Conservation (phyloP, 2,113 vertebrate species). For the Hypocryptadius cinnamomeus region DNA sequence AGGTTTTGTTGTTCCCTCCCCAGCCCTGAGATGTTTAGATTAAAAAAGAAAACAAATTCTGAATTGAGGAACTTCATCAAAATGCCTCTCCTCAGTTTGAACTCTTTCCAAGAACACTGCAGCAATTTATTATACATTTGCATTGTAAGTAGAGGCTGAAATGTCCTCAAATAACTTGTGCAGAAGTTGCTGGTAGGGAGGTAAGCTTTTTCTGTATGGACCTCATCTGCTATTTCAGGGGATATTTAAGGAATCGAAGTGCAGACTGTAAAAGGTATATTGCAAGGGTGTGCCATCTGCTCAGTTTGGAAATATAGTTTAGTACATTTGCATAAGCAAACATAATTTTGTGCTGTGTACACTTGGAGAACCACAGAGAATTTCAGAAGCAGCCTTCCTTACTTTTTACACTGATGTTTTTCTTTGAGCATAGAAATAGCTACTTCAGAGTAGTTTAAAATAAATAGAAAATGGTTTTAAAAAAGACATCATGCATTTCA, state of each 20-base stretch:
- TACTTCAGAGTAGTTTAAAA: background rate
- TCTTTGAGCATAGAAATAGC: background rate
- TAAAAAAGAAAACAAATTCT: background rate
- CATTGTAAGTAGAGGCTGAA: background rate
- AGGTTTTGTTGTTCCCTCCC: background rate
- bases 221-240: background rate
- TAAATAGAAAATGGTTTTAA: background rate
- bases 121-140: slow-evolving; percentile 10
- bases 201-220: background rate
- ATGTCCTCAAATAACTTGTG: slow-evolving; percentile 34
- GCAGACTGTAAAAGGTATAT: background rate
- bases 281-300: slow-evolving; percentile 45
- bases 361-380: background rate
- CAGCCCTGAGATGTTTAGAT: background rate
- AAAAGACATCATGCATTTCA: background rate
- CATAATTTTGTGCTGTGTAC: background rate
- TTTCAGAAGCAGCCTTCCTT: background rate
- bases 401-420: background rate
- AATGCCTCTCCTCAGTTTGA: background rate
- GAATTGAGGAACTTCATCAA: background rate
- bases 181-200: background rate
- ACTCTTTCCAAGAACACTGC: slow-evolving; percentile 9
- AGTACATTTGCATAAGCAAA: background rate
- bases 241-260: background rate
- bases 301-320: background rate